These are phyloP conservation scores for Rhyacichthys aspro DNA, from an alignment of 2,797 vertebrate species.

Conservation along the genomic window DNA sequence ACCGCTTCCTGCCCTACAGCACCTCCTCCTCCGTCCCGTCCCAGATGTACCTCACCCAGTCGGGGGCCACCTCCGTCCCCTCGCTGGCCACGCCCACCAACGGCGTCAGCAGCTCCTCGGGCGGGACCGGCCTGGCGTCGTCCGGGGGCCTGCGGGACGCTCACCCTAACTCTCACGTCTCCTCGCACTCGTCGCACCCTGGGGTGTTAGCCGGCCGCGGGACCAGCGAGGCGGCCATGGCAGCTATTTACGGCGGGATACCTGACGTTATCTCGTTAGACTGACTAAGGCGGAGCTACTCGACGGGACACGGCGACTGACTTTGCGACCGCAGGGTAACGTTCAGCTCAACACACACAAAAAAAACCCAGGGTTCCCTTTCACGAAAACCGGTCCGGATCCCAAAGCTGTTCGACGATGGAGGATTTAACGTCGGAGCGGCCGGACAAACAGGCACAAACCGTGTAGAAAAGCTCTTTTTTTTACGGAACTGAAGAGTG, in stretches of 20 bases:
- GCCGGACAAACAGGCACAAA: constrained; percentile 63
- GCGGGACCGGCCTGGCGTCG: constrained; percentile 83
- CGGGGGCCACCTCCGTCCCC: constrained; percentile 82
- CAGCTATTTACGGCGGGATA: constrained; percentile 93
- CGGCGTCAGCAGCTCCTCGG: constrained; percentile 84
- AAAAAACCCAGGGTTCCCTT: too few relatives aligned
- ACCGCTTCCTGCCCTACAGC: constrained; percentile 93
- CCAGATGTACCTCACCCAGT: constrained; percentile 95
- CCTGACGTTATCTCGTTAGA: constrained; percentile 97
- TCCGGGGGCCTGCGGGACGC: constrained; percentile 89
- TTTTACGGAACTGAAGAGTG: constrained; percentile 72
- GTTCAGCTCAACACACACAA: too few relatives aligned
- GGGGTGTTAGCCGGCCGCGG: constrained; percentile 73
- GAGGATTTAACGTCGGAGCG: constrained; percentile 25
- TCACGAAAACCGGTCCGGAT: too few relatives aligned
- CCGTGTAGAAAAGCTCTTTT: constrained; percentile 69
- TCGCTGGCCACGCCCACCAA: constrained; percentile 80
- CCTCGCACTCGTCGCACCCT: constrained; percentile 60
- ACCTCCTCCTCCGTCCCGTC: constrained; percentile 78
- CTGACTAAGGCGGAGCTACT: constrained; percentile 75
- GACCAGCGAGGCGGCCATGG: constrained; percentile 80
- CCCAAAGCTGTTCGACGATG: constrained; percentile 27
- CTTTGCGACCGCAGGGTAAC: constrained; percentile 43
- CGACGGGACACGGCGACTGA: too few relatives aligned
- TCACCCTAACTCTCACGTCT: constrained; percentile 79